Conservation (phyloP, 2,113 vertebrate genomes). For the Chrysemys picta region DNA sequence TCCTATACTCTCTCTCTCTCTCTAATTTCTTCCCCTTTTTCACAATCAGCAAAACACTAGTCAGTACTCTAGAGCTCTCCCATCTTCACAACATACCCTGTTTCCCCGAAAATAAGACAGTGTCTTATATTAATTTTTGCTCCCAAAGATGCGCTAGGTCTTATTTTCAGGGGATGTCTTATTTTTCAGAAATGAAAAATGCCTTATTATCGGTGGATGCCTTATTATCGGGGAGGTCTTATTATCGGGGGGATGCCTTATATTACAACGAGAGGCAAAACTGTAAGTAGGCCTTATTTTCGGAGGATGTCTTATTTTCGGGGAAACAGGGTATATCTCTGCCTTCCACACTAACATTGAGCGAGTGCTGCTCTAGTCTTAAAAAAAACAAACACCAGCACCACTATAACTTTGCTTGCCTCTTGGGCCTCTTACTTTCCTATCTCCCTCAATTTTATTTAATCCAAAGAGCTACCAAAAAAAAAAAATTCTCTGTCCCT, state of each 20-base stretch:
- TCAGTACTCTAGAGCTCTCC: neutral
- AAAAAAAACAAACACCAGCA: neutral
- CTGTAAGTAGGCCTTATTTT: no score
- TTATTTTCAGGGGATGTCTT: no score
- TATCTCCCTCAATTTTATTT: constrained; percentile 1
- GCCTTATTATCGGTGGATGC: no score
- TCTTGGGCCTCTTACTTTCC: neutral
- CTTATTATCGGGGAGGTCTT: no score
- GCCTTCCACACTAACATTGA: neutral
- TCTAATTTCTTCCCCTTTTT: neutral
- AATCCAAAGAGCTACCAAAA: neutral
- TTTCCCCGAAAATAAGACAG: no score
- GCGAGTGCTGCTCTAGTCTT: neutral
- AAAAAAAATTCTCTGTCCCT: neutral
- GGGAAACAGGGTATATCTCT: no score
- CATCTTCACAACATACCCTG: neutral
- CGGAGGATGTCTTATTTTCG: no score
- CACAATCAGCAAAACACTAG: neutral
- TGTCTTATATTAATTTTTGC: no score
- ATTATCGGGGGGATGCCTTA: no score
- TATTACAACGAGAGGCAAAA: no score
- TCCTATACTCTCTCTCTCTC: neutral
- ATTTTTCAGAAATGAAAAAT: no score
- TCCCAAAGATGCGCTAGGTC: no score
- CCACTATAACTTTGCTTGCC: neutral